Percentiles rank a stretch among this genome's conserved stretches.
Conservation (phyloP, 2,797 vertebrate species). For the Lophius americanus region DNA sequence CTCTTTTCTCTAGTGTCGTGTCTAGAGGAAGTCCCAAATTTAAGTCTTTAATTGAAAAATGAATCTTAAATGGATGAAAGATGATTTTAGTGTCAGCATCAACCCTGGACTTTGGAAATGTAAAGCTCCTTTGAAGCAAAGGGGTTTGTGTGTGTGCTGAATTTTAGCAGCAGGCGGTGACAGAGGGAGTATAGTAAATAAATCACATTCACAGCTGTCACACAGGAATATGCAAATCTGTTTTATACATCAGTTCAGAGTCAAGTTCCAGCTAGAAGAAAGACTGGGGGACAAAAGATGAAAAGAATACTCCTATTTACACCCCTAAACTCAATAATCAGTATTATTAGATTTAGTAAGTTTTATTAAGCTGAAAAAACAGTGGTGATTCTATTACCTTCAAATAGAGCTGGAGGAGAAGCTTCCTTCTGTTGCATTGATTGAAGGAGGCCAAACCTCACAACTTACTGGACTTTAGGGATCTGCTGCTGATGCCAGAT, state of each 20-base stretch:
- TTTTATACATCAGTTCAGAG: not conserved
- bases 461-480: too few relatives aligned
- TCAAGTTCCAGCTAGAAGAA: not conserved
- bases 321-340: too few relatives aligned
- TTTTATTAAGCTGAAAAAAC: not conserved
- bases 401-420: too few relatives aligned
- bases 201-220: slow-evolving; percentile 33
- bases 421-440: not conserved
- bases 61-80: slow-evolving; percentile 57
- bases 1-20: slow-evolving; percentile 43
- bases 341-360: too few relatives aligned
- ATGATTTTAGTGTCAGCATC: slow-evolving; percentile 45
- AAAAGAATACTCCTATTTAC: too few relatives aligned
- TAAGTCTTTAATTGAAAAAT: slow-evolving; percentile 63
- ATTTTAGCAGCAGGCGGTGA: slow-evolving; percentile 15
- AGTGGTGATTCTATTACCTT: too few relatives aligned
- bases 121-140: slow-evolving; percentile 46
- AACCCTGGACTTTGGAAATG: slow-evolving; percentile 51
- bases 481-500: too few relatives aligned
- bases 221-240: slow-evolving; percentile 13
- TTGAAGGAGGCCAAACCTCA: too few relatives aligned
- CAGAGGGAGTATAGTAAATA: slow-evolving; percentile 27
- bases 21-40: slow-evolving; percentile 25
- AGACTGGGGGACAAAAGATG: too few relatives aligned
- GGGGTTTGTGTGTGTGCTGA: slow-evolving; percentile 48